Base-by-base conservation (phyloP, 1,140 invertebrate genomes). In the Sipha flava region DNA sequence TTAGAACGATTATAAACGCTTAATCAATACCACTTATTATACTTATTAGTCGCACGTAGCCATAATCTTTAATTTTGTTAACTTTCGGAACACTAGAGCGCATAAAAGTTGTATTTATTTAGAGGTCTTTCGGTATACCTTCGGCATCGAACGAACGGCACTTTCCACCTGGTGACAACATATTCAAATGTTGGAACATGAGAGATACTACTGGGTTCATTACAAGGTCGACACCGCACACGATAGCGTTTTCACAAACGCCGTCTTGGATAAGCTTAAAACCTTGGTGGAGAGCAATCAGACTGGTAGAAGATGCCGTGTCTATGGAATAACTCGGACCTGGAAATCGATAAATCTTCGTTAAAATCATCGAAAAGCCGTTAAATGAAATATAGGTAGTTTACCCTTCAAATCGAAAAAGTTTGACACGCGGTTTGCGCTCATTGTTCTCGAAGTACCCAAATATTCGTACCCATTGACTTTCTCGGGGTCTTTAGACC, bases 361-460 rank as follows among this genome's bases (percentile, higher is more conserved):
- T 31, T 43, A 43, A 3, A 29, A 34, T 45, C 29, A 2, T n/a
- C n/a, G 29, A 2, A 7, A 5, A 16, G 1, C 21, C 26, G 18
- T 34, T 4, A 34, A 68, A 34, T 0, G 7, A 26, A n/a, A n/a
- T 49, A 9, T 6, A 26, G 10, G 29, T 79, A 2, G 21, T 6
- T 59, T 57, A 84, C 90, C 90, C 86, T 88, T 88, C 62, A 90
- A 86, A 82, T 92, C 89, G 83, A 91, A 88, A 83, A 88, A 88
- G 84, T 87, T 91, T 1, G 89, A 90, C 12, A 92, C 84, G 81
- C 91, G 85, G 84, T 92, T 92, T 4, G 90, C 87, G 85, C 91
- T 88, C 90, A 92, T 91, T 31, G 89, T 88, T 70, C 88, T 85
- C 7, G 88, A 87, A 83, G 89, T 89, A n/a, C 90, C 90, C 66